A percentile compares a stretch with the other conserved stretches of the same genome.
Conservation (phyloP, 1,140 invertebrate species). For the Drosophila chauvacae region DNA sequence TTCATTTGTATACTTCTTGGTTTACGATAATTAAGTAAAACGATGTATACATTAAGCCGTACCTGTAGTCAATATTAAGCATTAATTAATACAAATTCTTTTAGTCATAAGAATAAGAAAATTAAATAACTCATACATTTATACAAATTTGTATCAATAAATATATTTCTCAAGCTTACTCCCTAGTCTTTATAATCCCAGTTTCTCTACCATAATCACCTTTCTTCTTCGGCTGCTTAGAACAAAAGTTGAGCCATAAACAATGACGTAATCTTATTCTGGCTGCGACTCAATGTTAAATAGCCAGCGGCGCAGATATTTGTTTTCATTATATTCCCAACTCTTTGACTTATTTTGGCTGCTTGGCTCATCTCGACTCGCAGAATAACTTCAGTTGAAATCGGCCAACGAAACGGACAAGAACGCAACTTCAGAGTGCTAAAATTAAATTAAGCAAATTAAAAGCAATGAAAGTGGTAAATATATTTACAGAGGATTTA, state of each 20-base stretch:
- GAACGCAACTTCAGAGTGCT: conserved; percentile 23
- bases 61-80: too few relatives aligned
- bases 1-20: too few relatives aligned
- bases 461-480: conserved; percentile 51
- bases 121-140: background rate
- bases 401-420: conserved; percentile 32
- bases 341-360: conserved; percentile 66
- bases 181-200: background rate
- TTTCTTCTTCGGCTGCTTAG: conserved; percentile 35
- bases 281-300: conserved; percentile 39
- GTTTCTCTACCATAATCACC: conserved; percentile 9
- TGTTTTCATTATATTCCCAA: conserved; percentile 73
- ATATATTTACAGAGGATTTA: background rate
- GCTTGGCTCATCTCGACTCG: conserved; percentile 62
- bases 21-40: too few relatives aligned
- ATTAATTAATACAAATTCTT: too few relatives aligned
- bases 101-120: too few relatives aligned
- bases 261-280: conserved; percentile 67
- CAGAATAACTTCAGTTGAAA: conserved; percentile 53
- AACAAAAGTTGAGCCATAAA: conserved; percentile 67
- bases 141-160: background rate
- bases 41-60: too few relatives aligned
- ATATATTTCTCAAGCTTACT: background rate
- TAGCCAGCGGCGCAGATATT: conserved; percentile 56
- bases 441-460: background rate